A percentile compares a stretch with the other conserved stretches of the same genome.
These are phyloP conservation scores for Rhineura floridana DNA, from an alignment of 2,113 vertebrate species.

Conservation along the genomic window DNA sequence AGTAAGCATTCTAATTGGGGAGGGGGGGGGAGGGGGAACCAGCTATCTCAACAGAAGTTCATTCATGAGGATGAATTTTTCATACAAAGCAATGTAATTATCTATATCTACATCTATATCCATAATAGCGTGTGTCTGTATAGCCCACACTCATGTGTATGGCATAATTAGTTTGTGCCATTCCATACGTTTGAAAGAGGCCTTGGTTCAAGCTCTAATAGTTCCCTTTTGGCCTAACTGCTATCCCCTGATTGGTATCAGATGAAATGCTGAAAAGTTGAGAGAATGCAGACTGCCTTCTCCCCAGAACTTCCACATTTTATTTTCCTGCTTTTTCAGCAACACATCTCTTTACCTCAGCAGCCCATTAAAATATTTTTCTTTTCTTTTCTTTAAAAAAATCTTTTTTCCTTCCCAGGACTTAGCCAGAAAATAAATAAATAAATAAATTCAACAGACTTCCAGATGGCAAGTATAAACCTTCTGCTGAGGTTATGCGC, in stretches of 20 bases:
- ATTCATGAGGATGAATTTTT: constrained; percentile 41
- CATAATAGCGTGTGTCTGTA: not conserved
- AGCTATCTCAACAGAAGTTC: constrained; percentile 53
- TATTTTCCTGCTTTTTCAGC: constrained; percentile 57
- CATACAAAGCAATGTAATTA: constrained; percentile 33
- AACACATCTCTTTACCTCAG: constrained; percentile 48
- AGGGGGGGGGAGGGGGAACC: constrained; percentile 17
- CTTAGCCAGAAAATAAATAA: constrained; percentile 49
- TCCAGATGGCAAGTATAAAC: constrained; percentile 78
- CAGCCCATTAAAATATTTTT: constrained; percentile 38
- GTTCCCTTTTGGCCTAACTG: constrained; percentile 70
- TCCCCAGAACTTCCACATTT: constrained; percentile 17
- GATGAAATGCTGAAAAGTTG: constrained; percentile 68
- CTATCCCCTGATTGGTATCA: constrained; percentile 66
- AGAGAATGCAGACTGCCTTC: constrained; percentile 44
- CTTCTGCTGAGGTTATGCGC: constrained; percentile 75
- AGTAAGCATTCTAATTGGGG: not conserved
- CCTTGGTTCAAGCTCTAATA: constrained; percentile 59
- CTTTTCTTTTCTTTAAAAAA: constrained; percentile 59
- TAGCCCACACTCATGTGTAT: not conserved
- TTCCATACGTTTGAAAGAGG: constrained; percentile 58
- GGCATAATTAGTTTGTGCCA: constrained; percentile 48
- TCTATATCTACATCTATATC: not conserved
- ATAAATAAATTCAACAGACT: constrained; percentile 59
- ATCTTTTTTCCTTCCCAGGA: constrained; percentile 69